Evolutionary conservation across 1,140 invertebrate genomes (phyloP), one percentile per base, ranked within the genome.

Genomic region (Drosophila tropicalis): DNA sequence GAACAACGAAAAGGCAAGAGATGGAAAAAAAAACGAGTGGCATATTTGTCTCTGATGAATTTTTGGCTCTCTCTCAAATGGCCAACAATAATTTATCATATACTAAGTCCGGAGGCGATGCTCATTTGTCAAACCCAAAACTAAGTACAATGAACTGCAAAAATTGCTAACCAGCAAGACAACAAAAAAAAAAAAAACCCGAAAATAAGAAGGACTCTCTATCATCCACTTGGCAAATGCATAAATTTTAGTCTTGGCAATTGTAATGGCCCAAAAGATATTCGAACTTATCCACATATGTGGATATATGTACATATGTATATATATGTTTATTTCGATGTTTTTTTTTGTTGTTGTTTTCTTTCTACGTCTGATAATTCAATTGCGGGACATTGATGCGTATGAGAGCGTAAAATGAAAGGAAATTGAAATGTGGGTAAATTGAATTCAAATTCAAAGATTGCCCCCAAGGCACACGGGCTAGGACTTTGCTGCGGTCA

Each of bases 351-450:
- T n/a, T n/a, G n/a, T n/a, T 55, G 1, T 1, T 55, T 19, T 15
- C n/a, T 57, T 15, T 32, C n/a, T 36, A 58, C 32, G 19, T 63
- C 89, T 87, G 83, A 89, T 89, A 70, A 82, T 74, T 62, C 66
- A 72, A 87, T 82, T 81, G 68, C 67, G 17, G 56, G 72, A 71
- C 82, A 61, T 64, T 68, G 78, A 78, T 76, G 82, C 64, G 79
- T 80, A 76, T 74, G 83, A 87, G 68, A 87, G 83, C 83, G 83
- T 89, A 80, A 87, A 87, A 87, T 87, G 84, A 87, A 87, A 87
- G 83, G 83, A 87, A 87, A 87, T 87, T 89, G 83, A 79, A 85
- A 87, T 79, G 82, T 76, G 82, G 69, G 81, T 60, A 79, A 87
- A 89, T 89, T 89, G 76, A 87, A 87, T 87, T 80, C 73, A 76